A percentile compares a stretch with the other conserved stretches of the same genome.
Conservation (phyloP, 2,113 vertebrate species). For the Hydropotes inermis region DNA sequence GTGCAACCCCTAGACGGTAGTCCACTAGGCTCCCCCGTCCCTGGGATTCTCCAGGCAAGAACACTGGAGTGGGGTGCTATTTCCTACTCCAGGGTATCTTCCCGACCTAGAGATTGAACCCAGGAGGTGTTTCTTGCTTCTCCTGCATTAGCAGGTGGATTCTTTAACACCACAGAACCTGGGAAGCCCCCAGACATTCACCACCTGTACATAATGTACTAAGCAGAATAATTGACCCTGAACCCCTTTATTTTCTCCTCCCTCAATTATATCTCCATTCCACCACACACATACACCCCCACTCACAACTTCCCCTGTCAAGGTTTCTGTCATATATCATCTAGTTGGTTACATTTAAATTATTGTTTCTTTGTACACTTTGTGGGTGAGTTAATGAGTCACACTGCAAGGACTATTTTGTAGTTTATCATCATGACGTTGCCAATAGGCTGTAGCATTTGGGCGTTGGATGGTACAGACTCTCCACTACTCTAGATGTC, state of each 20-base stretch:
- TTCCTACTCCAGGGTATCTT: not conserved
- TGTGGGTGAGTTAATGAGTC: not conserved
- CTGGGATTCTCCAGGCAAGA: not conserved
- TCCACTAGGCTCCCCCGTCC: not conserved
- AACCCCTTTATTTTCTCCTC: not conserved
- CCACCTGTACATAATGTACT: not conserved
- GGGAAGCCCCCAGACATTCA: not conserved
- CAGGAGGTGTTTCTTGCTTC: not conserved
- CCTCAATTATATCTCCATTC: not conserved
- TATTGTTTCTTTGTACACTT: not conserved
- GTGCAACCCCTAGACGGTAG: not conserved
- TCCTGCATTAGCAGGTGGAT: not conserved
- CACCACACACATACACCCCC: not conserved
- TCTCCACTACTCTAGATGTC: not conserved
- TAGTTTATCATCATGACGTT: not conserved
- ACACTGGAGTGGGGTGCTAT: not conserved
- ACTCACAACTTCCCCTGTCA: not conserved
- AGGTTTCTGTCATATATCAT: not conserved
- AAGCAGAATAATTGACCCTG: not conserved
- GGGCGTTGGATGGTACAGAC: not conserved
- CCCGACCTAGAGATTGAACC: not conserved
- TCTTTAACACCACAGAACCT: not conserved
- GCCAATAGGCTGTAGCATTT: not conserved
- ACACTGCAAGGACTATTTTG: not conserved
- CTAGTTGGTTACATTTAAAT: not conserved